Conservation (phyloP, 2,888 invertebrate genomes). For the Aethes cnicana region DNA sequence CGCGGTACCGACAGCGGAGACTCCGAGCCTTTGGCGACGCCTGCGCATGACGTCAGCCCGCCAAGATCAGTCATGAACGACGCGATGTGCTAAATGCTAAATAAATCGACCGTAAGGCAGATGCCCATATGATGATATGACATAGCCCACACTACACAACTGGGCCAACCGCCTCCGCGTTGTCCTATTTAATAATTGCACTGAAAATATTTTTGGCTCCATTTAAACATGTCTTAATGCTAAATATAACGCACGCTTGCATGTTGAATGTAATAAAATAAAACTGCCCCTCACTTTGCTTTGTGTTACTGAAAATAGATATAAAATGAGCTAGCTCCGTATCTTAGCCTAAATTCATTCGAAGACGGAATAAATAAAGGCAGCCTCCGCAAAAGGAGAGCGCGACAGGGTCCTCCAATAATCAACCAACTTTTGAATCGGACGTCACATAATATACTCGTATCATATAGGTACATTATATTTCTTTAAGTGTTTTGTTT, state of each 20-base stretch:
- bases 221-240: too few relatives aligned
- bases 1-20: constrained; percentile 19
- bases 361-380: background rate
- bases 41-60: constrained; percentile 21
- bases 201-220: too few relatives aligned
- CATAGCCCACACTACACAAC: background rate
- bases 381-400: background rate
- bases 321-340: background rate
- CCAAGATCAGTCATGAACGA: constrained; percentile 26
- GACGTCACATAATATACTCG: background rate
- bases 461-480: too few relatives aligned
- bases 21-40: constrained; percentile 6
- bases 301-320: constrained; percentile 4
- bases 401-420: constrained; percentile 6
- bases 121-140: constrained; percentile 6
- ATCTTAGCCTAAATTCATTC: background rate
- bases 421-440: background rate
- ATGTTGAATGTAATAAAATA: background rate
- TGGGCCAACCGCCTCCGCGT: background rate
- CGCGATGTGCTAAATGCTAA: background rate
- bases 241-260: background rate
- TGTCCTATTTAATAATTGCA: background rate
- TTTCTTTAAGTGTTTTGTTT: too few relatives aligned
- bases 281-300: constrained; percentile 4
- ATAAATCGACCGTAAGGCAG: constrained; percentile 3